Evolutionary conservation across 2,888 invertebrate genomes (phyloP).

Genomic region (Pandemis heparana): DNA sequence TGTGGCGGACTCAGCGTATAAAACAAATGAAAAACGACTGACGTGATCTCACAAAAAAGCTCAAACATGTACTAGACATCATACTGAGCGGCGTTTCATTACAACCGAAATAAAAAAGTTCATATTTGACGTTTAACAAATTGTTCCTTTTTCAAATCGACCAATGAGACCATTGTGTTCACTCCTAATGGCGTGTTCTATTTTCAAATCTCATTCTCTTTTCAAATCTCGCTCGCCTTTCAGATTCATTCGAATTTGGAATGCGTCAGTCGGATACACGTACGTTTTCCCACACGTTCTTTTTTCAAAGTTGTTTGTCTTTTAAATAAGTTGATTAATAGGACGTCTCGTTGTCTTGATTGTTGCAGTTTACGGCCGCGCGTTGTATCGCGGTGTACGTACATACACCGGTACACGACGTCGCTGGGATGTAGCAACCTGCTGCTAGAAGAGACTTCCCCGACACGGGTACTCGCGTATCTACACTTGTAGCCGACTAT

Average conservation of each 20-base stretch:
- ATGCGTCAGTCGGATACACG: slow-evolving; percentile 77
- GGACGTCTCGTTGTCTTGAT: slow-evolving; percentile 70
- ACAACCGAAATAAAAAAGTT: slow-evolving; percentile 82
- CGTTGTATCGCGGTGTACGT: slow-evolving; percentile 25
- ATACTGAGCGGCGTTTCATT: slow-evolving; percentile 79
- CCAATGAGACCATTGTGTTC: slow-evolving; percentile 85
- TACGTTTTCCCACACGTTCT: slow-evolving; percentile 83
- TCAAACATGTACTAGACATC: slow-evolving; percentile 78
- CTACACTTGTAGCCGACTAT: slow-evolving; percentile 34
- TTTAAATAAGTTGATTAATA: slow-evolving; percentile 84
- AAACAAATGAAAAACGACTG: slow-evolving; percentile 80
- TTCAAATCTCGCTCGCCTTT: slow-evolving; percentile 83
- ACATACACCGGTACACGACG: slow-evolving; percentile 6
- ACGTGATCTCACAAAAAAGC: slow-evolving; percentile 76
- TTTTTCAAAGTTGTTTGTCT: slow-evolving; percentile 69
- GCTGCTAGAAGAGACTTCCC: slow-evolving; percentile 32
- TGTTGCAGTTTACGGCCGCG: slow-evolving; percentile 57
- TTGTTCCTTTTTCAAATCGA: slow-evolving; percentile 86
- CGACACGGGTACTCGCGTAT: slow-evolving; percentile 31
- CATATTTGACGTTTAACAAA: slow-evolving; percentile 86
- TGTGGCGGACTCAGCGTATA: slow-evolving; percentile 67
- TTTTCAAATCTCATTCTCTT: slow-evolving; percentile 86
- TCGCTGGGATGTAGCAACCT: slow-evolving; percentile 12
- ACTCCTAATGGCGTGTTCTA: slow-evolving; percentile 84
- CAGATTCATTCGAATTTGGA: slow-evolving; percentile 85